Evolutionary conservation across 2,888 invertebrate genomes (phyloP).

Genomic region (Byasa hedistus): DNA sequence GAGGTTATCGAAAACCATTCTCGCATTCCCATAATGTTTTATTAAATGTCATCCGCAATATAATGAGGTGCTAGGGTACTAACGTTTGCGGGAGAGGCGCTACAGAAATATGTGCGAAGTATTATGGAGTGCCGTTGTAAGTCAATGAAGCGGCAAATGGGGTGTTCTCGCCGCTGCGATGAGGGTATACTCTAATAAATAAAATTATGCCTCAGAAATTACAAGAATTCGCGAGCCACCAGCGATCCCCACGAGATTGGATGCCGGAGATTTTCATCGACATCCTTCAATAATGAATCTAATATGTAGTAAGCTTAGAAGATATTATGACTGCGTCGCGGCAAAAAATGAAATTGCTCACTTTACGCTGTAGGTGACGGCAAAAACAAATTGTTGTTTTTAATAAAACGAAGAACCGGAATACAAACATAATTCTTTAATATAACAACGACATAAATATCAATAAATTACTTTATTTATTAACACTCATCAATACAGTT

Average conservation of each 20-base stretch:
- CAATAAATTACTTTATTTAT: too few relatives aligned
- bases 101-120: conserved; percentile 80
- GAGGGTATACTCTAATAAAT: conserved; percentile 78
- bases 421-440: too few relatives aligned
- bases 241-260: conserved; percentile 74
- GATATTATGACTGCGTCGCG: conserved; percentile 44
- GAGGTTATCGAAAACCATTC: conserved; percentile 69
- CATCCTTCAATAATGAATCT: conserved; percentile 73
- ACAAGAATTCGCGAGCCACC: conserved; percentile 74
- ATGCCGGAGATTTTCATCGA: conserved; percentile 73
- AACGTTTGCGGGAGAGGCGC: conserved; percentile 67
- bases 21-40: conserved; percentile 73
- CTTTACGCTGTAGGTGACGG: conserved; percentile 26
- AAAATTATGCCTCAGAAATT: conserved; percentile 80
- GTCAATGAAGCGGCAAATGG: conserved; percentile 80
- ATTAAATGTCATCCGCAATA: conserved; percentile 79
- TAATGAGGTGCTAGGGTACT: conserved; percentile 77
- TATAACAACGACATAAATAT: too few relatives aligned
- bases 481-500: too few relatives aligned
- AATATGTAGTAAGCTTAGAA: conserved; percentile 69
- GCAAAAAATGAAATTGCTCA: conserved; percentile 51
- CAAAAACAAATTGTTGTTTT: not conserved
- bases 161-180: conserved; percentile 69
- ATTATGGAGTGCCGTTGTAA: conserved; percentile 79
- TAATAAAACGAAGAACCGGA: not conserved